These are phyloP conservation scores for Grallaria varia DNA, from an alignment of 2,113 vertebrate genomes.

Conservation along the genomic window DNA sequence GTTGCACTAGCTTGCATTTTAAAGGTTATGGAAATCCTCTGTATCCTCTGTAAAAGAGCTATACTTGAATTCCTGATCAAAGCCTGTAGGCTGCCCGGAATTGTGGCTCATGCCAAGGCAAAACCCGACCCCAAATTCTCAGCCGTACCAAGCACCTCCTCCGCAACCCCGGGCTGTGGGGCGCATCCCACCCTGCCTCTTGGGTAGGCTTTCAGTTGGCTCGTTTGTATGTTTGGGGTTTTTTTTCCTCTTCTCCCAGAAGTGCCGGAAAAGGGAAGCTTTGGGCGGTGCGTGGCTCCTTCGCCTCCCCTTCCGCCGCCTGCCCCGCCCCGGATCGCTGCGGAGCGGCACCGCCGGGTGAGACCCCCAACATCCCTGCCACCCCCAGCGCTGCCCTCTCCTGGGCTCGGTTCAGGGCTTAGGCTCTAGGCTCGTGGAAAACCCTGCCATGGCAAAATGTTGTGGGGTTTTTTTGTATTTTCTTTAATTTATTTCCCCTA, in stretches of 20 bases:
- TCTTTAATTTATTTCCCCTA: too few species aligned
- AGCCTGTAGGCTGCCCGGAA: not conserved
- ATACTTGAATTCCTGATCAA: not conserved
- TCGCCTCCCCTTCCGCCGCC: not conserved
- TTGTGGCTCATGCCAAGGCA: not conserved
- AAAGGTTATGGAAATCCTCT: not conserved
- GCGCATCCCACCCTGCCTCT: accelerated
- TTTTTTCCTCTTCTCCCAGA: accelerated
- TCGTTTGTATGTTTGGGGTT: accelerated
- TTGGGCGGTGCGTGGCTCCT: not conserved
- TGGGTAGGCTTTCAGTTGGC: accelerated
- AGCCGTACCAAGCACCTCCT: not conserved
- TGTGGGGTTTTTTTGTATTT: too few species aligned
- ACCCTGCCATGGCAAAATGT: not conserved
- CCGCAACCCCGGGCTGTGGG: too few species aligned
- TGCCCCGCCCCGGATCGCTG: not conserved
- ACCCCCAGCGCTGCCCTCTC: accelerated
- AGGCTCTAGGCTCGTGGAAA: not conserved
- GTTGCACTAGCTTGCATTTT: not conserved
- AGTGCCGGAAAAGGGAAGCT: not conserved
- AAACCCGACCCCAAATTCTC: not conserved
- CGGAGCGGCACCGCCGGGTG: not conserved
- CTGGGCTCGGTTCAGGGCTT: too few species aligned
- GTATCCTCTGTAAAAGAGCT: not conserved
- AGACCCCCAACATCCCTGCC: accelerated